Percentiles rank a stretch among this genome's conserved stretches.
These are phyloP conservation scores for Drosophila leontia DNA, from an alignment of 1,140 invertebrate species.

Conservation along the genomic window DNA sequence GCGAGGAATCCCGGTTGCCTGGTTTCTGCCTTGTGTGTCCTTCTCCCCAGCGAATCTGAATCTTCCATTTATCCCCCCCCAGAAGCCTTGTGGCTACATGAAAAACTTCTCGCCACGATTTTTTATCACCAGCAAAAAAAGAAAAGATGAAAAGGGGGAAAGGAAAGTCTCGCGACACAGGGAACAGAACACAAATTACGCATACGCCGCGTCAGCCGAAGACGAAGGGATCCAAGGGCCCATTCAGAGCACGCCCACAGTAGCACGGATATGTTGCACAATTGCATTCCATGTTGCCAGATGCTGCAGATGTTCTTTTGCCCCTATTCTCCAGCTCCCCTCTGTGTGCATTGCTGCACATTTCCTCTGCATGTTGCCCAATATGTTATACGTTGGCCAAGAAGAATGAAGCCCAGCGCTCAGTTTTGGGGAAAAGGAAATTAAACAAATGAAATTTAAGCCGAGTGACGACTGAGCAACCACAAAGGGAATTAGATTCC, in stretches of 20 bases:
- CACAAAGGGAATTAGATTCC: slow-evolving; percentile 35
- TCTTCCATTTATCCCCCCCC: not conserved
- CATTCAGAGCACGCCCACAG: slow-evolving; percentile 36
- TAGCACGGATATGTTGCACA: slow-evolving; percentile 68
- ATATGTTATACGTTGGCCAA: slow-evolving; percentile 53
- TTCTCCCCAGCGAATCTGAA: slow-evolving; percentile 8
- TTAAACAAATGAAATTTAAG: slow-evolving; percentile 68
- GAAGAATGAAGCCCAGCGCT: slow-evolving; percentile 8
- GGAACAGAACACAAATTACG: slow-evolving; percentile 48
- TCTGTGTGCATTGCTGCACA: slow-evolving; percentile 46
- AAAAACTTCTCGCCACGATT: slow-evolving; percentile 33
- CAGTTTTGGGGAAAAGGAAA: slow-evolving; percentile 24
- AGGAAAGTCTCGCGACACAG: slow-evolving; percentile 18
- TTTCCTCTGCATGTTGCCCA: slow-evolving; percentile 67
- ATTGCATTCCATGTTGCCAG: slow-evolving; percentile 76
- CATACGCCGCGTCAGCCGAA: slow-evolving; percentile 57
- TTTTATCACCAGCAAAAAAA: slow-evolving; percentile 20
- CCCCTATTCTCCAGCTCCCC: not conserved
- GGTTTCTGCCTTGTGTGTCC: not conserved
- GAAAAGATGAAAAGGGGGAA: not conserved
- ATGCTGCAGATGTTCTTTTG: slow-evolving; percentile 41
- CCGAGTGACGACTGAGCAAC: slow-evolving; percentile 1
- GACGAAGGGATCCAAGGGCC: slow-evolving; percentile 16
- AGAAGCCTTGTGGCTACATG: slow-evolving; percentile 25
- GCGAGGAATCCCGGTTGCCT: slow-evolving; percentile 7